Evolutionary conservation across 2,797 vertebrate species (phyloP).

Genomic region (Aselliscus stoliczkanus): DNA sequence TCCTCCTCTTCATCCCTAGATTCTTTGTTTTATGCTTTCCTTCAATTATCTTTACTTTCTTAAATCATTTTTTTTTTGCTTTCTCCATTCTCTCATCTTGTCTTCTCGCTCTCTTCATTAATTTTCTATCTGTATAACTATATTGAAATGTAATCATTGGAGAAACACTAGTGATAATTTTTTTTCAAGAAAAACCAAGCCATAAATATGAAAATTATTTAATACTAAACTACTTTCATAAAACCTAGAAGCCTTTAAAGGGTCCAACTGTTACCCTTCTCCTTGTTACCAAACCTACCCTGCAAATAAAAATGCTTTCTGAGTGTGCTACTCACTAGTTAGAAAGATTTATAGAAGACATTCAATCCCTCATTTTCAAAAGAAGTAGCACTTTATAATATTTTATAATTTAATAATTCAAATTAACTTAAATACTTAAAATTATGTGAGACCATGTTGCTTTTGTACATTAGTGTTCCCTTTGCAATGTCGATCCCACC

Average conservation of each 20-base stretch:
- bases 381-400: not conserved
- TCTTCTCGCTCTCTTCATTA: not conserved
- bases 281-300: accelerated
- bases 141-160: not conserved
- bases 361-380: not conserved
- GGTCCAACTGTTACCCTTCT: not conserved
- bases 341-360: not conserved
- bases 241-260: not conserved
- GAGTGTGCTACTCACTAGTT: not conserved
- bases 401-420: not conserved
- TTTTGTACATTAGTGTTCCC: not conserved
- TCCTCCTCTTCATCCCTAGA: not conserved
- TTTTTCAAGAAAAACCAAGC: not conserved
- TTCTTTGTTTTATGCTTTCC: not conserved
- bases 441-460: not conserved
- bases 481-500: not conserved
- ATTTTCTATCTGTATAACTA: not conserved
- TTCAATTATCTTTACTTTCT: not conserved
- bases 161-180: not conserved
- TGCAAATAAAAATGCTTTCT: not conserved
- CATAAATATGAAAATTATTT: not conserved
- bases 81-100: not conserved
- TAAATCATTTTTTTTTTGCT: not conserved
- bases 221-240: not conserved
- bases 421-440: not conserved